These are phyloP conservation scores for Hetaerina titia DNA, from an alignment of 2,888 invertebrate genomes.

Conservation along the genomic window DNA sequence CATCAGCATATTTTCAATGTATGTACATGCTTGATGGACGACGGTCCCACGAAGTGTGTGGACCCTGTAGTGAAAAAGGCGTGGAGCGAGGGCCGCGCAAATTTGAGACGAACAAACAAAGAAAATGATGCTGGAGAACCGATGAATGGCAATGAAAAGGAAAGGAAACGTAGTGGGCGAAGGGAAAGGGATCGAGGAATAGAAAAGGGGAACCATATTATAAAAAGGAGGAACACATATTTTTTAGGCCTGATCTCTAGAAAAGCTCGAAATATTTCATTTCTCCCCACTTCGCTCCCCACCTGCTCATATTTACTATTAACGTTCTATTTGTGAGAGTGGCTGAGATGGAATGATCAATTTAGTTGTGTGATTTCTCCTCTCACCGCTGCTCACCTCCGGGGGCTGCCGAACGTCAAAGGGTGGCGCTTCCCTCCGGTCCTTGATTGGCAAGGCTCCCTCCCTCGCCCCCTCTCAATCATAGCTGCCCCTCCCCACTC, in stretches of 20 bases:
- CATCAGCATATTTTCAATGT: too few relatives aligned
- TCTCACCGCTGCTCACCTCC: neutral
- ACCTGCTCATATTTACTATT: conserved; percentile 15
- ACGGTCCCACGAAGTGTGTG: neutral
- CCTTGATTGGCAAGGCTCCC: neutral
- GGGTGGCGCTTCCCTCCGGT: neutral
- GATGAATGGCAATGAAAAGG: neutral
- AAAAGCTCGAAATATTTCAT: neutral
- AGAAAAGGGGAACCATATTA: neutral
- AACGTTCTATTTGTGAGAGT: conserved; percentile 30
- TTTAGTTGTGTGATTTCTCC: neutral
- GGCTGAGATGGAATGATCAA: neutral
- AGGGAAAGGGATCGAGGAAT: neutral
- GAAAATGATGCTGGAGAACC: neutral
- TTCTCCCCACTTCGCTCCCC: neutral
- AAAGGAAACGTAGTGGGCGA: neutral
- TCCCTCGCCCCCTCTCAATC: too few relatives aligned
- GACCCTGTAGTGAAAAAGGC: neutral
- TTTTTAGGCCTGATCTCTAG: neutral
- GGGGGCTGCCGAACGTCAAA: neutral
- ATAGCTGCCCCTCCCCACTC: neutral
- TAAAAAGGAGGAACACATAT: neutral
- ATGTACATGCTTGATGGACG: too few relatives aligned
- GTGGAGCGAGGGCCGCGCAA: neutral
- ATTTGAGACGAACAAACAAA: neutral